Base-by-base conservation (phyloP, 1,140 invertebrate genomes). In the Drosophila ironensis region DNA sequence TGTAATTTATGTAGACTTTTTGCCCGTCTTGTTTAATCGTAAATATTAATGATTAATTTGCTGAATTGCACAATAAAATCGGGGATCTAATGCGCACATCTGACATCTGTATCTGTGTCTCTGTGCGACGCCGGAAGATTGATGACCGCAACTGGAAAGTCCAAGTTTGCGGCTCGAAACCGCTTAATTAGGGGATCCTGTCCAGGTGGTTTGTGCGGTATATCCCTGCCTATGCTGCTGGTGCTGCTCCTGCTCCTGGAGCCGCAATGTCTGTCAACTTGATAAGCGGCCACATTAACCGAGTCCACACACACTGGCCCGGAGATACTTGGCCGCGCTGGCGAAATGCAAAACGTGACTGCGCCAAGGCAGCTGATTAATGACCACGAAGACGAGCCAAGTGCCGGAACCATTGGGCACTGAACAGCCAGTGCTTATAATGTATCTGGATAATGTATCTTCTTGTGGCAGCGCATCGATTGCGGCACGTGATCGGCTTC, bases 31-130 rank as follows among this genome's bases (percentile, higher is more conserved):
- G 41, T 16, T 54, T 59, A 59, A 59, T 70, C 66, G 66, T 70
- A 70, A 70, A 70, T 69, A 69, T 70, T 59, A 78, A 86, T 84
- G 78, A 84, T 84, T 86, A 73, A 84, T 82, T 81, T 69, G 30
- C 41, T 24, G 20, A 47, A 46, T 46, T 61, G 42, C 27, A 48
- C 33, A 64, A 45, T 35, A 52, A 66, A 52, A 66, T 66, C 61
- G 11, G 37, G 17, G 27, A 51, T 27, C 61, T 66, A 52, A 66
- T 66, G 61, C 66, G 37, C 22, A 37, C 8, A 8, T 5, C 27
- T 22, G 41, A 44, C 25, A 17, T 44, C 51, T 48, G 37, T 42
- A 52, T 52, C 37, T 52, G 24, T 11, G 20, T 40, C 16, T 28
- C 25, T 41, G n/a, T 38, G 38, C 22, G 8, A 30, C 48, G 70